Base-by-base conservation (phyloP, 2,113 vertebrate species). In the Riparia riparia region DNA sequence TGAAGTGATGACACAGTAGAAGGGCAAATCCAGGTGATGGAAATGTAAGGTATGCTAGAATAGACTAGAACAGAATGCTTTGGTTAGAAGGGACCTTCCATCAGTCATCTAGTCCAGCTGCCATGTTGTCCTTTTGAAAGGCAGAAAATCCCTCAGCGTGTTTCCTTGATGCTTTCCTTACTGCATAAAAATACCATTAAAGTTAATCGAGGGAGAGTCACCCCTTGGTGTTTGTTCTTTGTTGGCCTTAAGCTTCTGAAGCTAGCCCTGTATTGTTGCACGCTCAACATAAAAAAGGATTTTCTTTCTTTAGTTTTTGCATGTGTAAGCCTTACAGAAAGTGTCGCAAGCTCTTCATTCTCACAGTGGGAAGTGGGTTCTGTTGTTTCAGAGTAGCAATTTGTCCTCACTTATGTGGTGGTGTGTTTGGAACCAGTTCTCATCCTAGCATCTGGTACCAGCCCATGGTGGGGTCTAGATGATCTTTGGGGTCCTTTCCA, bases 21-120 rank as follows among this genome's bases (percentile, higher is more conserved):
- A 28, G 50, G 37, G 21, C 64, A 87, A 81, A 73, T 73, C 39
- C 17, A 54, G 22, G 17, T 57, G 53, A 53, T 19, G 21, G 29
- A 64, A 93, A 32, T 57, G 21, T 47, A 42, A 54, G 5, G 2
- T 58, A 19, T 50, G 8, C 39, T 56, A 69, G 41, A 64, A 53
- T 32, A 70, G 24, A 50, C 17, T 29, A 28, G 31, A 68, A 44
- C 4, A 34, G 37, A 58, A 29, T 57, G 50, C 17, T 66, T 66
- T 16, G 26, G 21, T 58, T 21, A 29, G 42, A 68, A 45, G 26
- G 6, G 7, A 47, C 29, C 25, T 72, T 66, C 50, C 41, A 53
- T 2, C 0, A 0, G 14, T 53, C 16, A 20, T 22, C 12, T 72
- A 53, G 14, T 80, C 25, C 44, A 76, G 12, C 34, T 77, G 32